Conservation (phyloP, 2,797 vertebrate species). For the Numenius phaeopus region DNA sequence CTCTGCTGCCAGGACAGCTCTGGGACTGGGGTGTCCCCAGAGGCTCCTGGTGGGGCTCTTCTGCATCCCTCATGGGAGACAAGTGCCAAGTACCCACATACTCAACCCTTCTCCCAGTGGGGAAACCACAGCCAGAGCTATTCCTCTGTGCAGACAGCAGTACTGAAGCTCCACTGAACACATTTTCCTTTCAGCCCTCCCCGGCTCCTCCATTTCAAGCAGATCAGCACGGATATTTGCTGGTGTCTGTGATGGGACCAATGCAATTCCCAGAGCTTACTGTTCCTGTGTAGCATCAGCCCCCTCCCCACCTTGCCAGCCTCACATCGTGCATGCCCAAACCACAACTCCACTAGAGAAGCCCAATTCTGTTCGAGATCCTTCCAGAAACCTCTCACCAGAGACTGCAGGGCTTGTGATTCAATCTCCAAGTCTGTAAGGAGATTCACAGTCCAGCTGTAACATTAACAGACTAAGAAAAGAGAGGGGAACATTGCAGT, state of each 20-base stretch:
- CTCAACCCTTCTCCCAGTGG: background rate
- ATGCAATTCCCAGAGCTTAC: background rate
- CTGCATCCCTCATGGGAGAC: background rate
- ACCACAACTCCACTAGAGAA: background rate
- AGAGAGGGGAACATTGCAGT: background rate
- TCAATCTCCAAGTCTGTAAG: background rate
- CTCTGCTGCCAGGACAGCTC: background rate
- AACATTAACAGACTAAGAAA: background rate
- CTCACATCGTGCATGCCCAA: accelerated
- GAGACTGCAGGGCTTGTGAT: background rate
- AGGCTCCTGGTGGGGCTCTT: background rate
- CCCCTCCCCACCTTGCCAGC: background rate
- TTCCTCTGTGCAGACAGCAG: background rate
- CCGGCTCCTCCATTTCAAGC: background rate
- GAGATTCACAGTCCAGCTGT: background rate
- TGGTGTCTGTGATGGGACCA: background rate
- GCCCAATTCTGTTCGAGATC: accelerated
- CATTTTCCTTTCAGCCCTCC: background rate
- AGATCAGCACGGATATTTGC: background rate
- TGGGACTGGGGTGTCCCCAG: background rate
- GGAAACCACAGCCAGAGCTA: background rate
- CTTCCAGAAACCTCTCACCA: background rate
- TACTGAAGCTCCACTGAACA: background rate
- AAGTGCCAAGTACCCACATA: background rate
- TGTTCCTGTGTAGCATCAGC: background rate